Evolutionary conservation across 2,888 invertebrate genomes (phyloP).

Genomic region (Tribolium freemani): DNA sequence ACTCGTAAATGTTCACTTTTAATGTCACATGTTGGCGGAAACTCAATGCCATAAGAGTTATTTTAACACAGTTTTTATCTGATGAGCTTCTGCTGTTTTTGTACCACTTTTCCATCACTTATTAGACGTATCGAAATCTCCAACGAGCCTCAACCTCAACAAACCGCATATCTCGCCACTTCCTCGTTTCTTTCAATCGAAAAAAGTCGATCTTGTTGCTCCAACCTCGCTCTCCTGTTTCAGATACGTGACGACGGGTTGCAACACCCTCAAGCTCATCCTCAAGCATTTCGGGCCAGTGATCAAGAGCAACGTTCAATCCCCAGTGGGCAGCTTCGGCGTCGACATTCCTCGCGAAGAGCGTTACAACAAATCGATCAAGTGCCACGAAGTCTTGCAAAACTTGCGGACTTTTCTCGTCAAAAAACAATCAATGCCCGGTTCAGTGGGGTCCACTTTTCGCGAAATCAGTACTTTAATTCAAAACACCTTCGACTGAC

Average conservation of each 20-base stretch:
- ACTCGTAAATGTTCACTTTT: too few relatives aligned
- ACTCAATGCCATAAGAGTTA: too few relatives aligned
- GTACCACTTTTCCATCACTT: too few relatives aligned
- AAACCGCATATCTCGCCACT: background rate
- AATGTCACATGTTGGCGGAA: too few relatives aligned
- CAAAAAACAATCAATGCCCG: slow-evolving; percentile 84
- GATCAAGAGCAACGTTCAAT: slow-evolving; percentile 90
- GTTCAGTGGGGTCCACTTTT: slow-evolving; percentile 83
- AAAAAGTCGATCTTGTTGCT: too few relatives aligned
- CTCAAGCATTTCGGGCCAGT: slow-evolving; percentile 93
- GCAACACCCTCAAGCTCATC: slow-evolving; percentile 89
- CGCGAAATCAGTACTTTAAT: slow-evolving; percentile 78
- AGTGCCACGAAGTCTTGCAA: slow-evolving; percentile 87
- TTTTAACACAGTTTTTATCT: too few relatives aligned
- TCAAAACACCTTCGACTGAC: slow-evolving; percentile 63
- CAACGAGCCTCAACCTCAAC: too few relatives aligned
- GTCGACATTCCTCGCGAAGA: slow-evolving; percentile 97
- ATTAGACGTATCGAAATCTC: too few relatives aligned
- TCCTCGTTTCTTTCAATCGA: background rate
- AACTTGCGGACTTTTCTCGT: slow-evolving; percentile 86
- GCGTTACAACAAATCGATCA: slow-evolving; percentile 90
- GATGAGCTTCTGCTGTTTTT: too few relatives aligned
- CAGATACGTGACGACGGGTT: slow-evolving; percentile 92
- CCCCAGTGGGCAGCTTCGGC: slow-evolving; percentile 88
- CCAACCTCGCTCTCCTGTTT: slow-evolving; percentile 65